Conservation (phyloP, 2,797 vertebrate species). For the Myripristis jacobus region DNA sequence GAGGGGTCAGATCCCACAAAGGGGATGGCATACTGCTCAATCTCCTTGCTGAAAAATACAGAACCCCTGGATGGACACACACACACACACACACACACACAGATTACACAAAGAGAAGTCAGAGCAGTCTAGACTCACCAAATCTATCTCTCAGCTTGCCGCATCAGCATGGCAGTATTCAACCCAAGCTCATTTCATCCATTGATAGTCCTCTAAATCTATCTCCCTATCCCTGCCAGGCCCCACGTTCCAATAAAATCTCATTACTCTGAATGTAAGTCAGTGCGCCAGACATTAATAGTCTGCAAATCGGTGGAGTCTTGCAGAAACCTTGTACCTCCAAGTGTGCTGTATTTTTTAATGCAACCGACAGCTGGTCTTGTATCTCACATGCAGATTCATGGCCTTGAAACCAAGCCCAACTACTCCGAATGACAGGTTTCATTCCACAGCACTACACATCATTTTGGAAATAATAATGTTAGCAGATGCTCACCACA, state of each 20-base stretch:
- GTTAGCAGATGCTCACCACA: no score
- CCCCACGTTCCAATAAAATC: conserved; percentile 6
- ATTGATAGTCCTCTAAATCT: conserved; percentile 38
- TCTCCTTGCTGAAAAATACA: conserved; percentile 85
- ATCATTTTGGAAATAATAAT: no score
- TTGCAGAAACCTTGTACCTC: background rate
- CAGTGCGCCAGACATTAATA: conserved; percentile 25
- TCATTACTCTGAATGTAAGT: conserved; percentile 19
- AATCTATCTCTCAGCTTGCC: conserved; percentile 20
- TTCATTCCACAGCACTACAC: no score
- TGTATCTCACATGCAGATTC: background rate
- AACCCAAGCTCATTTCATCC: conserved; percentile 17
- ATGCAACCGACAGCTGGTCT: background rate
- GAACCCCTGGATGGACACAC: conserved; percentile 72
- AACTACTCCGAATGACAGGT: background rate
- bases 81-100: conserved; percentile 33
- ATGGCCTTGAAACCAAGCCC: background rate
- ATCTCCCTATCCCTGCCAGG: conserved; percentile 5
- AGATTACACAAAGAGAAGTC: conserved; percentile 19
- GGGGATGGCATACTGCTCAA: conserved; percentile 84
- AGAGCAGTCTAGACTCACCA: background rate
- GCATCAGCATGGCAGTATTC: conserved; percentile 27
- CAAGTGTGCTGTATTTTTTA: background rate
- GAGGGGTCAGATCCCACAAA: conserved; percentile 89
- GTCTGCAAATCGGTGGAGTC: conserved; percentile 11